A percentile compares a stretch with the other conserved stretches of the same genome.
These are phyloP conservation scores for Latheticus oryzae DNA, from an alignment of 2,888 invertebrate genomes.

Conservation along the genomic window DNA sequence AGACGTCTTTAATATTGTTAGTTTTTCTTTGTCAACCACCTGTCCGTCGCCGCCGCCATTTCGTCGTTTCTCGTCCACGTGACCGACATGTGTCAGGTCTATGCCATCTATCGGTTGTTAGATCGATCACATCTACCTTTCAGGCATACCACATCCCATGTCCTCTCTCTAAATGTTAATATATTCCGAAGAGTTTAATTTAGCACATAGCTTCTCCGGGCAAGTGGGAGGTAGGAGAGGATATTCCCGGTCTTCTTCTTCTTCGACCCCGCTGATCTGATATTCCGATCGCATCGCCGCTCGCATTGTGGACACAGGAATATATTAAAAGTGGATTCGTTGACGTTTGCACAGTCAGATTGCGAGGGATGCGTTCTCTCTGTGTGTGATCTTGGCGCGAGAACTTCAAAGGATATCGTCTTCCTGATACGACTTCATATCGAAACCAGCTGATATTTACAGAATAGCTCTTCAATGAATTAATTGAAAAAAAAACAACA, in stretches of 20 bases:
- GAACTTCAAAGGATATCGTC: conserved; percentile 59
- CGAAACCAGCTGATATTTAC: not conserved
- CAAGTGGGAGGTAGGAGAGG: conserved; percentile 50
- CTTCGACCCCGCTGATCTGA: conserved; percentile 57
- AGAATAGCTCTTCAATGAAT: not conserved
- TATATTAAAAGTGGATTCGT: conserved; percentile 66
- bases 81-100: conserved; percentile 6
- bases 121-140: conserved; percentile 17
- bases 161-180: conserved; percentile 64
- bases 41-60: not conserved
- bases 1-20: no score
- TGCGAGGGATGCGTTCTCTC: conserved; percentile 45
- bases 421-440: conserved; percentile 49
- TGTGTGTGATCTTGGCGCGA: conserved; percentile 49
- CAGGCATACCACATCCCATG: conserved; percentile 48
- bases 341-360: conserved; percentile 64
- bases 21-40: not conserved
- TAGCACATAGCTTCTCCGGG: conserved; percentile 65
- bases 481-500: conserved; percentile 4
- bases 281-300: conserved; percentile 65
- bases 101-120: conserved; percentile 23
- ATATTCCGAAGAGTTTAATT: conserved; percentile 67
- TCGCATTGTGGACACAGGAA: conserved; percentile 66
- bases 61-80: conserved; percentile 1
- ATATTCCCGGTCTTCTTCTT: conserved; percentile 39